Evolutionary conservation across 2,113 vertebrate genomes (phyloP).

Genomic region (Tylochromis polylepis): DNA sequence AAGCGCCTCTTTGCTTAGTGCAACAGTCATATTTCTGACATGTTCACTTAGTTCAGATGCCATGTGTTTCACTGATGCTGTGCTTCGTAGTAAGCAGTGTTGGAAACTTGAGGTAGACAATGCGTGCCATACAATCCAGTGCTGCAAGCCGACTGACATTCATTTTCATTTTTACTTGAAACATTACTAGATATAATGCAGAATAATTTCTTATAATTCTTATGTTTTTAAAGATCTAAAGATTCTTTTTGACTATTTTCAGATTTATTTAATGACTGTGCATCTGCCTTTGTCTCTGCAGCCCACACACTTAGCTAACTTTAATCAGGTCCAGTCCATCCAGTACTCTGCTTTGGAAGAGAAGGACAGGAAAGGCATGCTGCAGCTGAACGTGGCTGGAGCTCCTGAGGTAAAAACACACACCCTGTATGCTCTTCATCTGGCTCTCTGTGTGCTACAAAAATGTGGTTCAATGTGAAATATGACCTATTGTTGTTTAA

Average conservation of each 20-base stretch:
- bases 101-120: not conserved
- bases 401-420: conserved; percentile 82
- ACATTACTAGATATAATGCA: not conserved
- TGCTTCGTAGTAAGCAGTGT: not conserved
- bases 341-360: conserved; percentile 95
- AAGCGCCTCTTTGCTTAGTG: not conserved
- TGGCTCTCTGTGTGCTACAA: not conserved
- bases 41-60: not conserved
- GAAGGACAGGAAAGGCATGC: conserved; percentile 92
- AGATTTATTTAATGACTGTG: not conserved
- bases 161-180: not conserved
- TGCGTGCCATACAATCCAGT: not conserved
- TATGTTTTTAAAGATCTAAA: not conserved
- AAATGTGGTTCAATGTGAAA: not conserved
- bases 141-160: not conserved
- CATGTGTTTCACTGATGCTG: not conserved
- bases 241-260: not conserved
- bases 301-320: conserved; percentile 96
- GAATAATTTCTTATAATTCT: not conserved
- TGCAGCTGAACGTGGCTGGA: conserved; percentile 93
- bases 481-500: not conserved
- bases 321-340: conserved; percentile 95
- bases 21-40: not conserved
- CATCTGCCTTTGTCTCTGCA: conserved; percentile 37
- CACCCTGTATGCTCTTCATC: not conserved